These are phyloP conservation scores for Limnephilus rhombicus DNA, from an alignment of 2,888 invertebrate species.

Conservation along the genomic window DNA sequence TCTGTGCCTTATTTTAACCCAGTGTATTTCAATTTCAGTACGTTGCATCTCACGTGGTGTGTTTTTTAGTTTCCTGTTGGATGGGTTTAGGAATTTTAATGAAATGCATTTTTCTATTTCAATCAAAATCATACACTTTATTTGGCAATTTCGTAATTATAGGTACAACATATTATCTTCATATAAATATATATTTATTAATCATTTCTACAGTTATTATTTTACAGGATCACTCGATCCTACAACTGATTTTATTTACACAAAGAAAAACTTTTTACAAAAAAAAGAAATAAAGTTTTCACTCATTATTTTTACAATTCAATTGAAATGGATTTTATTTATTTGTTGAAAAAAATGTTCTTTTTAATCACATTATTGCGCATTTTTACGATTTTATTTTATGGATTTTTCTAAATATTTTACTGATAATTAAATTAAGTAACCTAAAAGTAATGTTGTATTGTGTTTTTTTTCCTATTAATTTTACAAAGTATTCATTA, in stretches of 20 bases:
- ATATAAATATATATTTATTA: slow-evolving; percentile 63
- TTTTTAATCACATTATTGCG: slow-evolving; percentile 33
- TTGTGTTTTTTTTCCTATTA: neutral
- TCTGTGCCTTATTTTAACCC: neutral
- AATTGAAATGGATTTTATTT: neutral
- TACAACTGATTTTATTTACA: slow-evolving; percentile 55
- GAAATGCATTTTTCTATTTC: slow-evolving; percentile 45
- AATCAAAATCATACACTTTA: slow-evolving; percentile 65
- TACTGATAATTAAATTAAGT: slow-evolving; percentile 24
- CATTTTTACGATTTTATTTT: slow-evolving; percentile 30
- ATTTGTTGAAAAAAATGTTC: neutral
- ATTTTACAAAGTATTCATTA: slow-evolving; percentile 9
- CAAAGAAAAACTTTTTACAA: slow-evolving; percentile 41
- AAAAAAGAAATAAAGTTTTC: slow-evolving; percentile 12
- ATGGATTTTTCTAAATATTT: slow-evolving; percentile 26
- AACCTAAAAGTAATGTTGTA: slow-evolving; percentile 11
- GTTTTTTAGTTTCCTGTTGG: neutral
- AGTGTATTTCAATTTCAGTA: neutral
- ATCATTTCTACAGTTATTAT: slow-evolving; percentile 54
- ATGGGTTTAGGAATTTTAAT: slow-evolving; percentile 7
- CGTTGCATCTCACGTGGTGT: neutral
- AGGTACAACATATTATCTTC: slow-evolving; percentile 58
- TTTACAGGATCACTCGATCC: slow-evolving; percentile 41
- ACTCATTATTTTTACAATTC: slow-evolving; percentile 22
- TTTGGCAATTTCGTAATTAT: slow-evolving; percentile 64